Evolutionary conservation across 2,888 invertebrate species (phyloP), one percentile per base, ranked within the genome.

Genomic region (Aquatica leii): DNA sequence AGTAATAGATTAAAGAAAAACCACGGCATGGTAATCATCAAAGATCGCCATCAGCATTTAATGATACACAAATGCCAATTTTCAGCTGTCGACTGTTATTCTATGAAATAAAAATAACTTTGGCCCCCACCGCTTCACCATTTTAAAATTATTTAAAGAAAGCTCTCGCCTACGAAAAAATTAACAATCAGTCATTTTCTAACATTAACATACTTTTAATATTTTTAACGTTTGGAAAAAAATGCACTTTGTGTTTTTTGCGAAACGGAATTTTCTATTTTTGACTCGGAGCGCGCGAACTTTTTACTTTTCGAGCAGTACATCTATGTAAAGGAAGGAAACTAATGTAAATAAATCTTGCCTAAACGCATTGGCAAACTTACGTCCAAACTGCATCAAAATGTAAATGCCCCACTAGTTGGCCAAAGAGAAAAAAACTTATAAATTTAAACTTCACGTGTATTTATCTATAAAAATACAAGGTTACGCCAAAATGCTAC

Each of bases 401-500:
- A 24, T 24, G 24, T 24, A 24, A 24, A 24, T 24, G 24, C 24
- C 24, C 24, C 24, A 24, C 24, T 24, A 24, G 24, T 6, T 4
- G 24, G 6, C 6, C 2, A 24, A 24, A 24, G 17, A 35, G 14
- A 37, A 35, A 46, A 12, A 31, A 17, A 35, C 48, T 24, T 17
- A 52, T 52, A 41, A 24, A 64, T 41, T 51, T 52, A 15, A 41
- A 11, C 49, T 50, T 18, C 62, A 59, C 63, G 63, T 66, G 66
- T 20, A 54, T 54, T 24, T 59, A 59, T 68, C 65, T 66, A 62
- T 65, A 69, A 69, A 69, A 69, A 68, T 69, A 66, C 62, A 68
- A 66, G 66, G 62, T 63, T 62, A 56, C 34, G 53, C 24, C 35
- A 55, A 53, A 56, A 65, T 65, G 62, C 55, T 64, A 57, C 65